Percentiles rank a stretch among this genome's conserved stretches.
These are phyloP conservation scores for Diaprepes abbreviatus DNA, from an alignment of 2,888 invertebrate species.

Conservation along the genomic window DNA sequence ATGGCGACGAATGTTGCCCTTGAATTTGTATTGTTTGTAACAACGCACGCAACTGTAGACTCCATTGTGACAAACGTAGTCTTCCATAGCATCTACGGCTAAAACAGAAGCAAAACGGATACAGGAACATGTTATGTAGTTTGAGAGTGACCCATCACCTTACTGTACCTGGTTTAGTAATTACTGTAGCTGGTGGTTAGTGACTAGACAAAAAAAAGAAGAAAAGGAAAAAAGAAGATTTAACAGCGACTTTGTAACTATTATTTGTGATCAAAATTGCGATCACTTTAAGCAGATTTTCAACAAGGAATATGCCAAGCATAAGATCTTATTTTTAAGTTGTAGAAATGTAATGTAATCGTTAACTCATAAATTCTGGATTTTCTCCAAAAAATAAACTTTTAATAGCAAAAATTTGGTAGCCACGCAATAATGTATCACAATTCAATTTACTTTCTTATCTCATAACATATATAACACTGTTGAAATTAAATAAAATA, in stretches of 20 bases:
- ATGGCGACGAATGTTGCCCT: slow-evolving; percentile 69
- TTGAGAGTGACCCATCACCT: slow-evolving; percentile 36
- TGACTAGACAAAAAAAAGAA: slow-evolving; percentile 7
- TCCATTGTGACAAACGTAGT: slow-evolving; percentile 56
- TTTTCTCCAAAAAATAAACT: no score
- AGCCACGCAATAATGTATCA: no score
- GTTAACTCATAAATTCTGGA: no score
- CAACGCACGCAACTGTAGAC: slow-evolving; percentile 56
- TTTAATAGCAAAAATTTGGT: no score
- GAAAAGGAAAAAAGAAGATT: neutral
- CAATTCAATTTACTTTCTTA: no score
- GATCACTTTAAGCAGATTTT: no score
- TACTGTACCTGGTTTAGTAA: slow-evolving; percentile 29
- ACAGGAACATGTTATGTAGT: slow-evolving; percentile 8
- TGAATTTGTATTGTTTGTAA: slow-evolving; percentile 58
- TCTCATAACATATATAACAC: no score
- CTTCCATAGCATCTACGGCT: slow-evolving; percentile 43
- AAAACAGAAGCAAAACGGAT: slow-evolving; percentile 38
- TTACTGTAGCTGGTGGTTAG: slow-evolving; percentile 14
- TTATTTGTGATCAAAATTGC: no score
- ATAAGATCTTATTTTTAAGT: no score
- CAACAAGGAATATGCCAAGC: no score
- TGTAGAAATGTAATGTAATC: no score
- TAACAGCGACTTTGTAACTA: neutral
- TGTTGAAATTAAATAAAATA: no score